Percentiles rank a stretch among this genome's conserved stretches.
phyloP scores from a whole-genome alignment of 2,888 invertebrate genomes.

The Chymomyza fuscimana region DNA sequence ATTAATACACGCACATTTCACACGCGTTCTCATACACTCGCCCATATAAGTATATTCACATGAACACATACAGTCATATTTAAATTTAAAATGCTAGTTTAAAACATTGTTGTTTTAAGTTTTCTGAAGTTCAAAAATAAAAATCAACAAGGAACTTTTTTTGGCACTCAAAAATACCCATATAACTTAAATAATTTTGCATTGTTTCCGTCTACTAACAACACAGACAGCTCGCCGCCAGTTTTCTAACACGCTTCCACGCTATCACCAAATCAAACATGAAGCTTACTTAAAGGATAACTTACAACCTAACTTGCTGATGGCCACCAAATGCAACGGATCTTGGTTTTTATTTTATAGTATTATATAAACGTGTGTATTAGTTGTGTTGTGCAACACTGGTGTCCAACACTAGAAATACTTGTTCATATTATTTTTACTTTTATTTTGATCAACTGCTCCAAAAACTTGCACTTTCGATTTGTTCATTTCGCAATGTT shows the following conservation, averaged over 20 bases:
- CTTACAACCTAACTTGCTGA: conserved; percentile 36
- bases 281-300: conserved; percentile 35
- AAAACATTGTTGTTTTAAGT: conserved; percentile 58
- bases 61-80: conserved; percentile 74
- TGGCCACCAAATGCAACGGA: conserved; percentile 5
- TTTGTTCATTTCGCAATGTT: conserved; percentile 58
- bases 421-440: conserved; percentile 31
- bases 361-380: neutral
- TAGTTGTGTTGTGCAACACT: neutral
- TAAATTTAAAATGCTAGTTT: conserved; percentile 68
- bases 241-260: neutral
- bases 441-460: conserved; percentile 77
- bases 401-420: conserved; percentile 58
- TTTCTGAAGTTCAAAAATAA: conserved; percentile 69
- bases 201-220: conserved; percentile 45
- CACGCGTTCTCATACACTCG: conserved; percentile 36
- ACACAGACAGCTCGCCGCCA: conserved; percentile 39
- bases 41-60: conserved; percentile 24
- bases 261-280: conserved; percentile 24
- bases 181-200: conserved; percentile 63
- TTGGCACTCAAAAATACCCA: conserved; percentile 72
- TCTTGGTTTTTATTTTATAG: conserved; percentile 5
- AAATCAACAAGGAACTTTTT: conserved; percentile 72
- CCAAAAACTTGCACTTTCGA: conserved; percentile 45
- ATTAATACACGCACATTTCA: conserved; percentile 23